Conservation (phyloP, 2,888 invertebrate species). For the Clitarchus hookeri region DNA sequence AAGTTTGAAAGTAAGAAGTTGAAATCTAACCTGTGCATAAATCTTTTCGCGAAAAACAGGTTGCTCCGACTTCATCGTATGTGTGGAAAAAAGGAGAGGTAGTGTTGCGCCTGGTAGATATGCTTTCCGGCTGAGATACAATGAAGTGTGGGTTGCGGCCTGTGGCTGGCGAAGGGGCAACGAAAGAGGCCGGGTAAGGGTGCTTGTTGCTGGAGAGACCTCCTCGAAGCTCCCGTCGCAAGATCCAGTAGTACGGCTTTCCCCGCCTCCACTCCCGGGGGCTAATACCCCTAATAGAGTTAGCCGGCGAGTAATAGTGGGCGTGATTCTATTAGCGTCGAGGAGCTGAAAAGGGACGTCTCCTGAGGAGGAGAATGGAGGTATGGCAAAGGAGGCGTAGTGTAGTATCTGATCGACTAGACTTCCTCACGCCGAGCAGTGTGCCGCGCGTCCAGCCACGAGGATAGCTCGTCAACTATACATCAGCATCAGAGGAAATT, state of each 20-base stretch:
- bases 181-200: background rate
- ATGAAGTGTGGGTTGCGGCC: background rate
- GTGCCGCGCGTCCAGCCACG: background rate
- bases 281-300: slow-evolving; percentile 8
- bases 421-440: background rate
- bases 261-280: background rate
- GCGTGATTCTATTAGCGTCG: background rate
- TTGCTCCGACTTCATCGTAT: too few relatives aligned
- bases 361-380: background rate
- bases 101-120: background rate
- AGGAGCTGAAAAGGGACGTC: background rate
- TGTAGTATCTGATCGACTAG: background rate
- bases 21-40: too few relatives aligned
- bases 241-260: background rate
- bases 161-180: background rate
- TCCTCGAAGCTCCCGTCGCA: too few relatives aligned
- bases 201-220: background rate
- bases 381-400: background rate
- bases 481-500: background rate
- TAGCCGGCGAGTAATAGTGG: background rate
- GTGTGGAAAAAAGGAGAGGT: background rate
- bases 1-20: too few relatives aligned
- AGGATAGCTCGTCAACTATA: background rate
- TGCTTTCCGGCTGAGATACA: background rate
- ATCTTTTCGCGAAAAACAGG: too few relatives aligned